Evolutionary conservation across 2,888 invertebrate species (phyloP).

Genomic region (Drosophila longiperda): DNA sequence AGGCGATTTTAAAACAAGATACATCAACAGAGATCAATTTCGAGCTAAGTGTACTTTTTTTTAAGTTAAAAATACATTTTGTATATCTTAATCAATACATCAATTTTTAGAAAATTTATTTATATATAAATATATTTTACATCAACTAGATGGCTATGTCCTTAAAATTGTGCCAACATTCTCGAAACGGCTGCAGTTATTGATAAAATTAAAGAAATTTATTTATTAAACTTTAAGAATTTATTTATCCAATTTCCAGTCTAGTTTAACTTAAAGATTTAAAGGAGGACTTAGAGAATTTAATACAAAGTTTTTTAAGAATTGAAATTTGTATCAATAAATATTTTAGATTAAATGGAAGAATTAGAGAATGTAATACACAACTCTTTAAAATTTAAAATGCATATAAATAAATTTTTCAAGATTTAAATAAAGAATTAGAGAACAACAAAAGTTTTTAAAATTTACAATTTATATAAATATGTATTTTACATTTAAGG

Average conservation of each 20-base stretch:
- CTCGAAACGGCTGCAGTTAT: neutral
- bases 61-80: neutral
- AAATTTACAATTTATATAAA: too few relatives aligned
- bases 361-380: too few relatives aligned
- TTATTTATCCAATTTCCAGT: neutral
- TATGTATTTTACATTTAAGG: too few relatives aligned
- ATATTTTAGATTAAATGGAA: too few relatives aligned
- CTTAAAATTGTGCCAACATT: neutral
- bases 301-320: neutral
- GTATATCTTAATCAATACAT: neutral
- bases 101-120: neutral
- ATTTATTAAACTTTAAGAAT: neutral
- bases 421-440: too few relatives aligned
- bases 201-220: neutral
- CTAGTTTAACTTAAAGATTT: neutral
- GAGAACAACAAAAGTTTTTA: too few relatives aligned
- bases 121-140: neutral
- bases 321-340: too few relatives aligned
- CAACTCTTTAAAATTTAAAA: too few relatives aligned
- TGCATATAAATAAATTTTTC: too few relatives aligned
- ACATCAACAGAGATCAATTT: neutral
- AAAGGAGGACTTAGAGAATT: accelerated
- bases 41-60: neutral
- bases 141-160: neutral
- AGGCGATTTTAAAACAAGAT: neutral